Conservation (phyloP, 2,888 invertebrate genomes). For the Erebia palarica region DNA sequence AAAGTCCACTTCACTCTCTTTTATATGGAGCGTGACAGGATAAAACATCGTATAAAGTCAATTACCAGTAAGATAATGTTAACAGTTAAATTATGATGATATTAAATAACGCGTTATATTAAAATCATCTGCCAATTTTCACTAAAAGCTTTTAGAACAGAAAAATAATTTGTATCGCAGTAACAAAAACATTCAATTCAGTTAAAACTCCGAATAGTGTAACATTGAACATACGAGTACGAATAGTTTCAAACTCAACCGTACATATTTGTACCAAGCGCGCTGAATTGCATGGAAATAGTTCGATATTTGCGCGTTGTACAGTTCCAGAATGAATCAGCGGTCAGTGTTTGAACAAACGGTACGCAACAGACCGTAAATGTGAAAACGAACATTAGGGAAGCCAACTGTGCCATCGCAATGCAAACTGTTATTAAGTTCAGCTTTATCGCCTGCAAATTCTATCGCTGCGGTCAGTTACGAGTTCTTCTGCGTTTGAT, state of each 20-base stretch:
- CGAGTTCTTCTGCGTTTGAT: neutral
- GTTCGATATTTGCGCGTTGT: slow-evolving; percentile 41
- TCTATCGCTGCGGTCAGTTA: neutral
- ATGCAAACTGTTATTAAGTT: slow-evolving; percentile 45
- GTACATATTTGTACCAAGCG: slow-evolving; percentile 16
- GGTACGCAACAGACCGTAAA: slow-evolving; percentile 53
- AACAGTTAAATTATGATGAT: no score
- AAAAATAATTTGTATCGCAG: neutral
- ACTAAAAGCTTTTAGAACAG: neutral
- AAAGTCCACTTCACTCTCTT: no score
- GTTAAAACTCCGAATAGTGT: slow-evolving; percentile 4
- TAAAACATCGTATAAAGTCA: no score
- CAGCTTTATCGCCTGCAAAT: slow-evolving; percentile 39
- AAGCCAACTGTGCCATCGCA: slow-evolving; percentile 46
- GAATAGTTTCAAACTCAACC: slow-evolving; percentile 16
- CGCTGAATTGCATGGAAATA: slow-evolving; percentile 28
- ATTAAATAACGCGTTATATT: neutral
- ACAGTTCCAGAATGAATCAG: slow-evolving; percentile 46
- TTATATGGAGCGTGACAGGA: no score
- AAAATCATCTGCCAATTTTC: neutral
- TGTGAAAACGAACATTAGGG: slow-evolving; percentile 52
- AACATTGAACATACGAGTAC: neutral
- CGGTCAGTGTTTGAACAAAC: slow-evolving; percentile 50
- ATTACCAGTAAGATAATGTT: no score
- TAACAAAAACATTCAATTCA: slow-evolving; percentile 8